Evolutionary conservation across 1,140 invertebrate genomes (phyloP).

Genomic region (Ptiloglossa arizonensis): DNA sequence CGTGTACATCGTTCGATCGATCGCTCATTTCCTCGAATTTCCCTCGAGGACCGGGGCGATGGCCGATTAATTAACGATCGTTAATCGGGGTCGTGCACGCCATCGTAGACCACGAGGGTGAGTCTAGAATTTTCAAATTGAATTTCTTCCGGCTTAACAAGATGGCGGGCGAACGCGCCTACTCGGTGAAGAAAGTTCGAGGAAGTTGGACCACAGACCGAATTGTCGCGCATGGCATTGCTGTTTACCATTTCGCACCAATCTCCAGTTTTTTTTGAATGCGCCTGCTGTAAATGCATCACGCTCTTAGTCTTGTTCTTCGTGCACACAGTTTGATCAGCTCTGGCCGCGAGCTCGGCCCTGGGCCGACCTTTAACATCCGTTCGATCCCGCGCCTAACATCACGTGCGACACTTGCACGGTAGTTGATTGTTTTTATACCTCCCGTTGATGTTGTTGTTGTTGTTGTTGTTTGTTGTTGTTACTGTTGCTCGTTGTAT

Average conservation of each 20-base stretch:
- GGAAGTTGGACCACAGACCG: constrained; percentile 32
- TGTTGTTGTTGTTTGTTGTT: constrained; percentile 51
- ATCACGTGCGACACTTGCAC: constrained; percentile 62
- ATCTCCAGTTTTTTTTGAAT: constrained; percentile 63
- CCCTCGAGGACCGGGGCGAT: no score
- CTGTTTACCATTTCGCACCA: constrained; percentile 10
- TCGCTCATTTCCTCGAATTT: neutral
- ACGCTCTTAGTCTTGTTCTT: constrained; percentile 57
- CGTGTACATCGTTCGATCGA: neutral
- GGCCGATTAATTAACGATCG: constrained; percentile 54
- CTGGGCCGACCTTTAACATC: constrained; percentile 36
- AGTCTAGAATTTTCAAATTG: no score
- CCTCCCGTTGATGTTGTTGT: constrained; percentile 45
- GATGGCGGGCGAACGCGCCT: no score
- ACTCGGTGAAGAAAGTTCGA: no score
- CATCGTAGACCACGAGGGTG: neutral
- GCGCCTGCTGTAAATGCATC: constrained; percentile 73
- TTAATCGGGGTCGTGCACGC: constrained; percentile 41
- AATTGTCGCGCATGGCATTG: neutral
- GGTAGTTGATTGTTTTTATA: constrained; percentile 53
- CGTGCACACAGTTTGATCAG: no score
- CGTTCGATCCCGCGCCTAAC: constrained; percentile 48
- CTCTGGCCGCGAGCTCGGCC: no score
- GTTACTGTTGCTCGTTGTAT: constrained; percentile 56
- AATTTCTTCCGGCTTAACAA: no score